These are phyloP conservation scores for Halictus quadricinctus DNA, from an alignment of 2,888 invertebrate genomes.

Conservation along the genomic window DNA sequence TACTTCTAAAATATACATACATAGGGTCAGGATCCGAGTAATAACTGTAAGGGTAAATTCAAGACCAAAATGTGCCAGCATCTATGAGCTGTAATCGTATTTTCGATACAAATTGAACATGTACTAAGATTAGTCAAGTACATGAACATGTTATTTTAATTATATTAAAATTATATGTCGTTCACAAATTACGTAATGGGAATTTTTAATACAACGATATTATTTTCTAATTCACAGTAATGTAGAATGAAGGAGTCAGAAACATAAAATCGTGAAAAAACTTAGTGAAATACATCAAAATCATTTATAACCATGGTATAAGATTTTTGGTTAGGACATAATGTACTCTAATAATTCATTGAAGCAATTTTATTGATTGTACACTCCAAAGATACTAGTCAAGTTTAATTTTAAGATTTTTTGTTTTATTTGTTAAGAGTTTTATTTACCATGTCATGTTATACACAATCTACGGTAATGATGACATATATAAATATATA, in stretches of 20 bases:
- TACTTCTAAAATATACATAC: slow-evolving; percentile 41
- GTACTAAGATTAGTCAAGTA: slow-evolving; percentile 50
- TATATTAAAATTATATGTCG: slow-evolving; percentile 58
- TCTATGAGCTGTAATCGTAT: slow-evolving; percentile 59
- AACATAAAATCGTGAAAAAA: neutral
- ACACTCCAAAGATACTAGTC: slow-evolving; percentile 9
- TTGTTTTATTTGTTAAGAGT: slow-evolving; percentile 31
- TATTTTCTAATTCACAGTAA: slow-evolving; percentile 24
- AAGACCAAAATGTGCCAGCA: slow-evolving; percentile 70
- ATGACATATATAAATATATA: slow-evolving; percentile 12
- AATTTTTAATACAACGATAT: slow-evolving; percentile 33
- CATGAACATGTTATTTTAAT: slow-evolving; percentile 44
- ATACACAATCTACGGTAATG: slow-evolving; percentile 7
- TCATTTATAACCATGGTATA: slow-evolving; percentile 4
- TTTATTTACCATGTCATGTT: slow-evolving; percentile 23
- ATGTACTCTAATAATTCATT: neutral
- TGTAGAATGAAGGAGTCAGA: slow-evolving; percentile 24
- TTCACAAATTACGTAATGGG: slow-evolving; percentile 71
- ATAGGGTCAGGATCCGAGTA: slow-evolving; percentile 67
- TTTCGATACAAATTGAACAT: slow-evolving; percentile 53
- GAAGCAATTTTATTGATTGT: neutral
- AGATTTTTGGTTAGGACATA: neutral
- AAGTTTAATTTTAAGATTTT: slow-evolving; percentile 29
- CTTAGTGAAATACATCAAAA: neutral
- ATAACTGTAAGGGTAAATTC: slow-evolving; percentile 61